phyloP scores from a whole-genome alignment of 1,140 invertebrate genomes.

The Leptonema lineaticorne region DNA sequence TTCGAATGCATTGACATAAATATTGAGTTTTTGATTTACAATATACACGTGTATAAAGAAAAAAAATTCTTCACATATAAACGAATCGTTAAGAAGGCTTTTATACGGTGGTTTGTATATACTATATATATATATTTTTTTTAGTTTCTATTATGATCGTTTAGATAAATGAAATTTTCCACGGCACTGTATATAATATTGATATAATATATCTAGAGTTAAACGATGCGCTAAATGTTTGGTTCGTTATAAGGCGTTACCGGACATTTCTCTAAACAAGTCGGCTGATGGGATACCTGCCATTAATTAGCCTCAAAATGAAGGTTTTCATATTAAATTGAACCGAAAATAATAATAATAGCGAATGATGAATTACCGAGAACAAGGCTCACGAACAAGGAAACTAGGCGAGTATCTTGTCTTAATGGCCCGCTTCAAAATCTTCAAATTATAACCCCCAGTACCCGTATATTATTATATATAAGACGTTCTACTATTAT shows the following conservation, averaged over 20 bases:
- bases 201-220: slow-evolving; percentile 32
- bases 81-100: too few species aligned
- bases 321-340: slow-evolving; percentile 28
- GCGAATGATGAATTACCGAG: slow-evolving; percentile 23
- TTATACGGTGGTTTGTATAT: background rate
- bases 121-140: background rate
- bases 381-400: slow-evolving; percentile 18
- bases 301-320: slow-evolving; percentile 28
- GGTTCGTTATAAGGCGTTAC: slow-evolving; percentile 34
- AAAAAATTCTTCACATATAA: too few species aligned
- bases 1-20: slow-evolving; percentile 1
- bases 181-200: slow-evolving; percentile 27
- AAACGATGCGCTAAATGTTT: slow-evolving; percentile 37
- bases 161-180: too few species aligned
- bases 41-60: background rate
- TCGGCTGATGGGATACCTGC: slow-evolving; percentile 25
- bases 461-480: too few species aligned
- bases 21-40: background rate
- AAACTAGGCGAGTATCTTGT: slow-evolving; percentile 1
- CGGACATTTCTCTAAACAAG: slow-evolving; percentile 37
- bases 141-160: slow-evolving; percentile 9
- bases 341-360: slow-evolving; percentile 7
- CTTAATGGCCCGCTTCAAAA: slow-evolving; percentile 24
- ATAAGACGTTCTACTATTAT: background rate
- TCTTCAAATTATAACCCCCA: slow-evolving; percentile 16